These are phyloP conservation scores for Dicyrtomina minuta DNA, from an alignment of 2,888 invertebrate genomes.

Conservation along the genomic window DNA sequence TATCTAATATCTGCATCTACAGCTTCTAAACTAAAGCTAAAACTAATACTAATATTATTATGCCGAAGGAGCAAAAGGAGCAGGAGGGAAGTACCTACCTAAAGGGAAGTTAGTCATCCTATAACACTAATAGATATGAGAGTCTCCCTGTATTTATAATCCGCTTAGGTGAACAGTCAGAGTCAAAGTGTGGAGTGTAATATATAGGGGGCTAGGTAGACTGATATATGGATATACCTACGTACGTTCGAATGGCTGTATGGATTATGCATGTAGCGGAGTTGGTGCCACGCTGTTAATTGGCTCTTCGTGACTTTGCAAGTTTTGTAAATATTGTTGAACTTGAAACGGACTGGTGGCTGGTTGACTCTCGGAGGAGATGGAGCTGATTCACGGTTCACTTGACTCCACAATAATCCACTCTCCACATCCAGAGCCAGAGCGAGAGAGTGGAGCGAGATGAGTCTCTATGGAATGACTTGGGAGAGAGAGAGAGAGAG, in stretches of 20 bases:
- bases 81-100: background rate
- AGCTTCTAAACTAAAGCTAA: too few relatives aligned
- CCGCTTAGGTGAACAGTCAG: background rate
- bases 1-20: background rate
- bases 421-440: too few relatives aligned
- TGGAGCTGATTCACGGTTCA: constrained; percentile 30
- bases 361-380: constrained; percentile 20
- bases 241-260: background rate
- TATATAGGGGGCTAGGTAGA: too few relatives aligned
- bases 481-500: background rate
- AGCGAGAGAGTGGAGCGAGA: background rate
- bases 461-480: background rate
- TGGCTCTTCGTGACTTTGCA: constrained; percentile 35
- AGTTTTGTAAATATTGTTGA: constrained; percentile 34
- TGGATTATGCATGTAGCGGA: background rate
- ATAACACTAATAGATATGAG: background rate
- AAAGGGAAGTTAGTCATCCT: background rate
- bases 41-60: too few relatives aligned
- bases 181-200: background rate
- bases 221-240: background rate
- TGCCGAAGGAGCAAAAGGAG: background rate
- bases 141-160: background rate
- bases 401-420: constrained; percentile 14
- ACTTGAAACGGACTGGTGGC: constrained; percentile 23
- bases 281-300: constrained; percentile 30